phyloP scores from a whole-genome alignment of 2,888 invertebrate species.

The Lasioglossum lativentre region DNA sequence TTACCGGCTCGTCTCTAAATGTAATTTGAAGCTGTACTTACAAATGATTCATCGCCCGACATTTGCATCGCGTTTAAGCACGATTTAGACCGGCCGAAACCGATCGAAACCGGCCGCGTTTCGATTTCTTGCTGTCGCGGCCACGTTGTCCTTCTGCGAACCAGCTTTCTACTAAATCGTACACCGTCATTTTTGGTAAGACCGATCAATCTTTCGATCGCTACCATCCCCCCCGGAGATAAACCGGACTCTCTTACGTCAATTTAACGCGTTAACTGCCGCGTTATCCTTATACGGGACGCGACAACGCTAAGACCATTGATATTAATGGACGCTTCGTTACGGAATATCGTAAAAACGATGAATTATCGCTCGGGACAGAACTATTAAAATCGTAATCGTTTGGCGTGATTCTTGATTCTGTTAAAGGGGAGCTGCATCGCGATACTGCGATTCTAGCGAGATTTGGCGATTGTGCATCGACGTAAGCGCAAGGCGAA shows the following conservation, averaged over 20 bases:
- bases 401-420: neutral
- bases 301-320: neutral
- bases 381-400: neutral
- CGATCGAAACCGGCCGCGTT: conserved; percentile 21
- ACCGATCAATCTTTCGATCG: conserved; percentile 43
- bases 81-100: conserved; percentile 44
- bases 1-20: conserved; percentile 19
- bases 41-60: conserved; percentile 43
- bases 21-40: conserved; percentile 49
- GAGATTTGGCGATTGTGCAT: neutral
- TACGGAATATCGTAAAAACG: conserved; percentile 7
- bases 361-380: neutral
- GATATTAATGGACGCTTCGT: neutral
- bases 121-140: conserved; percentile 30
- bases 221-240: neutral
- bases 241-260: neutral
- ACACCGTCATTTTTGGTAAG: conserved; percentile 29
- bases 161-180: conserved; percentile 30
- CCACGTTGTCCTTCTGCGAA: neutral
- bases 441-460: neutral
- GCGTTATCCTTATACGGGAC: conserved; percentile 33
- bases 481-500: too few relatives aligned
- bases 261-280: conserved; percentile 17
- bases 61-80: conserved; percentile 58
- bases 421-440: too few relatives aligned